Evolutionary conservation across 1,140 invertebrate genomes (phyloP).

Genomic region (Diplogasteroides magnus): DNA sequence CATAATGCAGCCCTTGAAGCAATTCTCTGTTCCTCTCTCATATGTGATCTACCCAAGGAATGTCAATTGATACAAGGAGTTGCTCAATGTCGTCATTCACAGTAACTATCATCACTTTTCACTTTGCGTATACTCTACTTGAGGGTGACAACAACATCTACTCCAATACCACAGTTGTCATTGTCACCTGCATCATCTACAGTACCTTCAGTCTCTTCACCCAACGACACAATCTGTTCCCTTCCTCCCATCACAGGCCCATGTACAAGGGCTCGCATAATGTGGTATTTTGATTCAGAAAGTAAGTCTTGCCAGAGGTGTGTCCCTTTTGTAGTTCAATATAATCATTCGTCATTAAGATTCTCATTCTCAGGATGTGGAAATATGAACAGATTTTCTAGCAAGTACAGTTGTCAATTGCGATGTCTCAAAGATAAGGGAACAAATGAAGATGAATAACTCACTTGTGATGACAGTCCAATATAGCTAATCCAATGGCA

Average conservation of each 20-base stretch:
- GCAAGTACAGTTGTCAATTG: background rate
- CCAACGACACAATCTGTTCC: too few species aligned
- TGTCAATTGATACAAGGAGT: background rate
- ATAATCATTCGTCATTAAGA: background rate
- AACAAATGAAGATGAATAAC: too few species aligned
- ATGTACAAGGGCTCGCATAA: background rate
- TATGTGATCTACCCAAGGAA: background rate
- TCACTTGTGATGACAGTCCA: conserved; percentile 36
- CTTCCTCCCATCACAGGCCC: background rate
- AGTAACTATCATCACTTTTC: background rate
- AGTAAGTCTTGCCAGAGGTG: background rate
- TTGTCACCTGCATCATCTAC: background rate
- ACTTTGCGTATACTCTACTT: too few species aligned
- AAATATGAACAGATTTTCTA: background rate
- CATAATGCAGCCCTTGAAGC: background rate
- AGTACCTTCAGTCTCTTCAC: background rate
- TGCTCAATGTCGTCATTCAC: background rate
- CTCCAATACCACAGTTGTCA: background rate
- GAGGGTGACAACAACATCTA: background rate
- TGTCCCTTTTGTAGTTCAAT: background rate
- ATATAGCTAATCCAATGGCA: conserved; percentile 19
- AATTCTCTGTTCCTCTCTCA: background rate
- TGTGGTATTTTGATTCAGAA: background rate
- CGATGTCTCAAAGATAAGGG: background rate
- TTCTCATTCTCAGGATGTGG: background rate